Evolutionary conservation across 2,797 vertebrate species (phyloP).

Genomic region (Cyclura pinguis): DNA sequence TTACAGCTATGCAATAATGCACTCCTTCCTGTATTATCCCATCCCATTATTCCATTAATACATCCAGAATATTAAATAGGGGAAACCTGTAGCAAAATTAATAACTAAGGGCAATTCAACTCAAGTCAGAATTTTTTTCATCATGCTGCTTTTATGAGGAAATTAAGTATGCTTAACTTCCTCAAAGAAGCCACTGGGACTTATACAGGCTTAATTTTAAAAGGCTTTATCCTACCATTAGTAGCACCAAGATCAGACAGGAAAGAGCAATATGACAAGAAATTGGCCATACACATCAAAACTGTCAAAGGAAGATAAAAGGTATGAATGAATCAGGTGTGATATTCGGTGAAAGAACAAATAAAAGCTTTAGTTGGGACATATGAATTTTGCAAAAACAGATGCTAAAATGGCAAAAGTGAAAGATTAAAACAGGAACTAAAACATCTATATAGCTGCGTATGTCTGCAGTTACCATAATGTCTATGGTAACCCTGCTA

Average conservation of each 20-base stretch:
- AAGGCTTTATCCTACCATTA: background rate
- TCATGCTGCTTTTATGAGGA: background rate
- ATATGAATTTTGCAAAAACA: background rate
- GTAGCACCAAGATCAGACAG: background rate
- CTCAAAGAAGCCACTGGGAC: background rate
- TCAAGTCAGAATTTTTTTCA: background rate
- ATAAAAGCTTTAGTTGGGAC: background rate
- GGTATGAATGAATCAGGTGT: background rate
- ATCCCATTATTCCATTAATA: conserved; percentile 8
- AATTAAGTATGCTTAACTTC: background rate
- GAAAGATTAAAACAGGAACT: background rate
- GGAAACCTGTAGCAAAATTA: background rate
- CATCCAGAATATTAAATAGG: background rate
- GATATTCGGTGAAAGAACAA: background rate
- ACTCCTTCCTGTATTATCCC: conserved; percentile 29
- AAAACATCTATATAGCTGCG: background rate
- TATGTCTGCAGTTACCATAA: background rate
- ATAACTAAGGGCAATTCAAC: background rate
- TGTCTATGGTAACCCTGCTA: background rate
- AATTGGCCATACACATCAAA: background rate
- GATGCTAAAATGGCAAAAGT: background rate
- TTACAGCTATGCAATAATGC: conserved; percentile 27
- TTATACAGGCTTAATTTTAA: background rate
- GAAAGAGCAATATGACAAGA: background rate
- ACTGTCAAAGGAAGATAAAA: background rate